Evolutionary conservation across 2,113 vertebrate species (phyloP), one percentile per base, ranked within the genome.

Genomic region (Myanophis thanlyinensis): DNA sequence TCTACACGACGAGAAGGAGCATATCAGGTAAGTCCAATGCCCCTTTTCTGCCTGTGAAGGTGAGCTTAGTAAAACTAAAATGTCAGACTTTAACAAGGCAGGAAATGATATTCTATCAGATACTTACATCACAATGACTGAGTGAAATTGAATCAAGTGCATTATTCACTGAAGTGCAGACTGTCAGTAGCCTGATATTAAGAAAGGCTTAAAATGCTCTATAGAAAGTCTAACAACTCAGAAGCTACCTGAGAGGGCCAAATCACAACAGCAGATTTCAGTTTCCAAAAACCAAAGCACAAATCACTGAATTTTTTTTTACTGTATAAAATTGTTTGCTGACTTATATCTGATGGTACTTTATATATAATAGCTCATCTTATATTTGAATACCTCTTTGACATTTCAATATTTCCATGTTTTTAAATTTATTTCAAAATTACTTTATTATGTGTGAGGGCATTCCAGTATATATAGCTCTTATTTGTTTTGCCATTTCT

Each of bases 1-100:
- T n/a, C n/a, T n/a, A n/a, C n/a, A n/a, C n/a, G n/a, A n/a, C n/a
- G n/a, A n/a, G n/a, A n/a, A n/a, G n/a, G n/a, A n/a, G n/a, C n/a
- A n/a, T n/a, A n/a, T n/a, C n/a, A n/a, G n/a, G n/a, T n/a, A n/a
- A n/a, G n/a, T n/a, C n/a, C n/a, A n/a, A n/a, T n/a, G n/a, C n/a
- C n/a, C n/a, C 27, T 95, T 96, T 93, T 91, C 51, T 91, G 91
- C 93, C 93, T 91, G 35, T 0, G 0, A 51, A 62, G 59, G 23
- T 93, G 67, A 96, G 73, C 25, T 84, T 95, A 92, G 92, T 91
- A 92, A 96, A 97, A 95, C 93, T 92, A 56, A 96, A 96, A 93
- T 94, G 90, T 95, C 95, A 97, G 94, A 94, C 10, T 47, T 44
- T 90, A 91, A 85, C 84, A 94, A 94, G 84, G 15, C 94, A 88